Evolutionary conservation across 2,888 invertebrate genomes (phyloP).

Genomic region (Tachina lurida): DNA sequence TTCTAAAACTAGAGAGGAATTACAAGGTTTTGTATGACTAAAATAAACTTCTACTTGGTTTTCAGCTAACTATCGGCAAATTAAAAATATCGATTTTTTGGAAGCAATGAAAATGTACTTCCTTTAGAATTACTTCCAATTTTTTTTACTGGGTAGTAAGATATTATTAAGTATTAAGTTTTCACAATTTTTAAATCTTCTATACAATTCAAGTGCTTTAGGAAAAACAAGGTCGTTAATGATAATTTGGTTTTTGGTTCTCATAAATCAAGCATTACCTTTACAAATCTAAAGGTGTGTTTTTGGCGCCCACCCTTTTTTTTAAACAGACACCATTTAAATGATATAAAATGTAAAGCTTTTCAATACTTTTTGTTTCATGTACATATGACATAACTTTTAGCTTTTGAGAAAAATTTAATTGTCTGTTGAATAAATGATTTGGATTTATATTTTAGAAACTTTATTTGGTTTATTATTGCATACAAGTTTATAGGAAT

Average conservation of each 20-base stretch:
- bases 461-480: no score
- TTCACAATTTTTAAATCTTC: neutral
- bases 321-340: slow-evolving; percentile 2
- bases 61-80: no score
- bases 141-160: no score
- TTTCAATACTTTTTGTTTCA: no score
- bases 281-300: slow-evolving; percentile 43
- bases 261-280: slow-evolving; percentile 23
- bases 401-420: slow-evolving; percentile 13
- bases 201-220: slow-evolving; percentile 3
- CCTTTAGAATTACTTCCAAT: no score
- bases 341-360: slow-evolving; percentile 2
- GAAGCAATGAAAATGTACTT: no score
- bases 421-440: neutral
- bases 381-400: neutral
- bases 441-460: neutral
- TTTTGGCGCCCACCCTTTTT: slow-evolving; percentile 44
- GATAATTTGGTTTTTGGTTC: neutral
- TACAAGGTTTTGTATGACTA: no score
- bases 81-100: no score
- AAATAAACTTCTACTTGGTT: no score
- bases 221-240: slow-evolving; percentile 27
- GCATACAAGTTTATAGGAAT: no score
- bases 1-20: no score
- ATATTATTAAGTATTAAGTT: neutral